A percentile compares a stretch with the other conserved stretches of the same genome.
phyloP scores from a whole-genome alignment of 2,888 invertebrate genomes.

The Morinoia aosen region DNA sequence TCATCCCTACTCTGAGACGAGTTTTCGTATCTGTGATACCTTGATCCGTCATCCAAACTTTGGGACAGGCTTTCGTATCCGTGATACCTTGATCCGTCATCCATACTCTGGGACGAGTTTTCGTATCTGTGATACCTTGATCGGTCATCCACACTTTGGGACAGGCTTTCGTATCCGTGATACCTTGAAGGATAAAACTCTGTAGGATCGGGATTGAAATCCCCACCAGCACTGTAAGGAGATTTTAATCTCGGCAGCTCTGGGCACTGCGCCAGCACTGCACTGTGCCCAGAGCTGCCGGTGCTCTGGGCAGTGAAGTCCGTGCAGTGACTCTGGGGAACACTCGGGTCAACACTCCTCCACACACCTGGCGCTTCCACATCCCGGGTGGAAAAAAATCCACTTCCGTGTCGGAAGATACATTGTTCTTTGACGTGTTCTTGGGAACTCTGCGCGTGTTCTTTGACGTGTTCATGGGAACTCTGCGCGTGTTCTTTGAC shows the following conservation, averaged over 20 bases:
- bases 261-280: background rate
- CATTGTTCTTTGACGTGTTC: background rate
- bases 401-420: too few species aligned
- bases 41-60: background rate
- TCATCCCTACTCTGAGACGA: background rate
- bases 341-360: background rate
- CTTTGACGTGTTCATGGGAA: background rate
- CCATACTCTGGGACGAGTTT: background rate
- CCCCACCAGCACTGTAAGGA: background rate
- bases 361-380: background rate
- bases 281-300: background rate
- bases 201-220: too few species aligned
- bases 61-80: background rate
- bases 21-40: background rate
- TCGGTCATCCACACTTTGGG: background rate
- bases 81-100: background rate
- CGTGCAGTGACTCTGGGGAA: background rate
- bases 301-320: background rate
- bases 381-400: background rate
- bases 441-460: background rate
- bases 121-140: background rate
- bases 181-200: background rate
- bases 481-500: background rate
- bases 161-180: background rate
- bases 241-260: background rate